Evolutionary conservation across 2,888 invertebrate genomes (phyloP), one percentile per base, ranked within the genome.

Genomic region (Acanthacorydalis orientalis): DNA sequence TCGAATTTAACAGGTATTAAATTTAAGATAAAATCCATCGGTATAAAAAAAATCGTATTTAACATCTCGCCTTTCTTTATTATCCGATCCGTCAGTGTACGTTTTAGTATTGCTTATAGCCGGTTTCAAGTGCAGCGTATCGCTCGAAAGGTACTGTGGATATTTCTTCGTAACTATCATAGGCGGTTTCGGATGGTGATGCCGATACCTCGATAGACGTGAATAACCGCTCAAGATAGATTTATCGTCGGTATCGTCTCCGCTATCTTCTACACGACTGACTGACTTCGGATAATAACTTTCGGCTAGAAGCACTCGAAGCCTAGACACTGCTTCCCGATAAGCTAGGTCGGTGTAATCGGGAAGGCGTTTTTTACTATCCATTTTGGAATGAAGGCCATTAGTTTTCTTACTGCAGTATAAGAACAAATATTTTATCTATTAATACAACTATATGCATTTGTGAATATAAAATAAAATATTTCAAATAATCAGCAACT

Each of bases 321-420:
- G 65, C 51, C 86, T 79, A 1, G 80, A 79, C 4, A 88, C 87
- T 11, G 88, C 88, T 63, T 88, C 88, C 54, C 83, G 79, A 59
- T 89, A 87, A 7, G 86, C 86, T 56, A 80, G 72, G 60, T 88
- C 88, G 0, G 86, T 87, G 56, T 87, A 87, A 64, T 88, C 85
- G 45, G 82, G 78, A 43, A 78, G 70, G 55, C 74, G 71, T 52
- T 68, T 72, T 59, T 75, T 74, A 55, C 70, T 55, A 44, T 75
- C 74, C 67, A 72, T 69, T 54, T 68, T 71, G 31, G 58, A 57
- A 23, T 58, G 55, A 23, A 55, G 49, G 1, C 56, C 57, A 52
- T 55, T 57, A 42, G 60, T 54, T 56, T 65, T 67, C 51, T 65
- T 66, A 51, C 14, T n/a, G 10, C 1, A 7, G 37, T 9, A 37